These are phyloP conservation scores for Bombus difficillimus DNA, from an alignment of 1,140 invertebrate species.

Conservation along the genomic window DNA sequence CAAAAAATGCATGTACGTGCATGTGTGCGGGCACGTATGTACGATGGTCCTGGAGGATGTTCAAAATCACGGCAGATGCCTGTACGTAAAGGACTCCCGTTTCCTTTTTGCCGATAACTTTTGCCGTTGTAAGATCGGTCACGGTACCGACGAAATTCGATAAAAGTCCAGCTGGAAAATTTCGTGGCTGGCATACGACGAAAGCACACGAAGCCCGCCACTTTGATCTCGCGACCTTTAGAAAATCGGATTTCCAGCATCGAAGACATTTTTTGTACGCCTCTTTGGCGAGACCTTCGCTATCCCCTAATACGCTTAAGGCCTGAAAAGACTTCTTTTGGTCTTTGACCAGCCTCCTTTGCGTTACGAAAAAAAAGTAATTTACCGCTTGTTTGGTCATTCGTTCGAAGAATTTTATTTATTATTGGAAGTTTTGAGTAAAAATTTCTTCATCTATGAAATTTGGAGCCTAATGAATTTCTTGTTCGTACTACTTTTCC, in stretches of 20 bases:
- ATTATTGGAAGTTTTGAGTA: neutral
- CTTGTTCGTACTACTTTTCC: too few relatives aligned
- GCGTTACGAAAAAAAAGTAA: neutral
- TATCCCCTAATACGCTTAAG: neutral
- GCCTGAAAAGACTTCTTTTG: too few relatives aligned
- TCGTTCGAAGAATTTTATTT: neutral
- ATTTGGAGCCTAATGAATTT: neutral
- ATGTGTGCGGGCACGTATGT: neutral
- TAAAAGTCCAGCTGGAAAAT: slow-evolving; percentile 55
- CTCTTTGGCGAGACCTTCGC: neutral
- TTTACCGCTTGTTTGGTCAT: neutral
- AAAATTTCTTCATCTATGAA: neutral
- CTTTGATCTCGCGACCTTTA: slow-evolving; percentile 23
- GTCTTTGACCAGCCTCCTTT: neutral
- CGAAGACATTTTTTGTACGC: neutral
- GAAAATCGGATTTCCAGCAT: slow-evolving; percentile 30
- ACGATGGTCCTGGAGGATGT: slow-evolving; percentile 14
- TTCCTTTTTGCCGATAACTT: slow-evolving; percentile 54
- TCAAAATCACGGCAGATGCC: slow-evolving; percentile 44
- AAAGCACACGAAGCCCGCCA: neutral
- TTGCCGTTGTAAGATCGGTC: slow-evolving; percentile 43
- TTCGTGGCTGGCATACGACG: slow-evolving; percentile 33
- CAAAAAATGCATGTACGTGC: neutral
- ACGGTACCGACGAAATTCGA: slow-evolving; percentile 38
- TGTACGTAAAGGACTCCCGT: slow-evolving; percentile 42